Conservation (phyloP, 2,888 invertebrate species). For the Drosophila paramelanica region DNA sequence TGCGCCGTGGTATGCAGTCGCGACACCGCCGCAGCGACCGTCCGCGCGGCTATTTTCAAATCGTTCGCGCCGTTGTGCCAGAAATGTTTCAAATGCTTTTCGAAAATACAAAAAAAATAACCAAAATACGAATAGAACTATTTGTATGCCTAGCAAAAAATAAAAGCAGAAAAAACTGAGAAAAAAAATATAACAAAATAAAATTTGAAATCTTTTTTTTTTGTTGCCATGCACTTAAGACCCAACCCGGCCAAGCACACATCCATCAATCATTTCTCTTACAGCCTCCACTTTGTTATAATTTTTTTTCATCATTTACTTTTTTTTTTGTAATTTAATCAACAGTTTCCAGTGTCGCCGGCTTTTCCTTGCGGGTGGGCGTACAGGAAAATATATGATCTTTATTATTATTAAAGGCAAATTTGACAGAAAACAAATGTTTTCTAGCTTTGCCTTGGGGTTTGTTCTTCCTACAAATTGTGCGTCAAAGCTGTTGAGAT, state of each 20-base stretch:
- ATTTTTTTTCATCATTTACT: conserved; percentile 11
- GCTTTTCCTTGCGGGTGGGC: conserved; percentile 55
- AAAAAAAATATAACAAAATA: conserved; percentile 19
- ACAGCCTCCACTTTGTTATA: conserved; percentile 42
- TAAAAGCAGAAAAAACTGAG: conserved; percentile 4
- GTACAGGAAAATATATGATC: conserved; percentile 46
- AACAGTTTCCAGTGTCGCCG: conserved; percentile 65
- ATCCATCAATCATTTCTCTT: conserved; percentile 71
- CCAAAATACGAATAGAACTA: conserved; percentile 39
- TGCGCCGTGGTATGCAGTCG: conserved; percentile 75
- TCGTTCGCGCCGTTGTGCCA: conserved; percentile 69
- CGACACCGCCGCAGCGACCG: conserved; percentile 45
- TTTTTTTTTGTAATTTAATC: conserved; percentile 71
- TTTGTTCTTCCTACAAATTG: conserved; percentile 54
- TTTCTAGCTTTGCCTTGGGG: conserved; percentile 41
- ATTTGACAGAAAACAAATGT: conserved; percentile 81
- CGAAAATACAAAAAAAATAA: conserved; percentile 35
- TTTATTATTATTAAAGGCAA: conserved; percentile 73
- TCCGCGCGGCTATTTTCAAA: conserved; percentile 69
- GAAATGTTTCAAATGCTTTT: conserved; percentile 79
- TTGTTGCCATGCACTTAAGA: conserved; percentile 67
- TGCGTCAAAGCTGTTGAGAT: conserved; percentile 62
- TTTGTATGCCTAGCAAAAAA: conserved; percentile 28
- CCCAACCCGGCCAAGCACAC: conserved; percentile 31
- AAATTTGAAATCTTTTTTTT: conserved; percentile 45